Base-by-base conservation (phyloP, 1,140 invertebrate species). In the Drosophila kepulauana region DNA sequence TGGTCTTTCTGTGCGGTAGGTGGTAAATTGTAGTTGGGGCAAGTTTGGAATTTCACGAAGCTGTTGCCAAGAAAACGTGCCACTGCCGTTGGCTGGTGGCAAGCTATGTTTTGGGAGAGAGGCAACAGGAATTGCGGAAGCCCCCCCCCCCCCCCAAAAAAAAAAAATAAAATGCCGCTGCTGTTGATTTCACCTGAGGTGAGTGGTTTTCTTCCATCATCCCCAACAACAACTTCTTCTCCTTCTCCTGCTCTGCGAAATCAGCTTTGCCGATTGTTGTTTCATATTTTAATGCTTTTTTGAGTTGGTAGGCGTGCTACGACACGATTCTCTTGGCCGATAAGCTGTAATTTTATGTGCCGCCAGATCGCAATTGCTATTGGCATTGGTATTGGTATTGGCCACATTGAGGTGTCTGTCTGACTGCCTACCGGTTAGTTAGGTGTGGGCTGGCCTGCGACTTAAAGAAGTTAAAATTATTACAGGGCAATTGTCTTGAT, bases 231-330 rank as follows among this genome's bases (percentile, higher is more conserved):
- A 35, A 20, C 68, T 2, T 52, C 30, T 11, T 7, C 45, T 25
- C 45, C 56, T 30, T 3, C 48, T 15, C 20, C 61, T 48, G 16
- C 46, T 25, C 20, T 10, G 35, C 62, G 2, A 13, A n/a, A 15
- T 15, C 30, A n/a, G 51, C 46, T 52, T 25, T 57, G 57, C 78
- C 86, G 86, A 89, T 90, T 90, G 86, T 89, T 85, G 81, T 85
- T 89, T 90, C 81, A 89, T 90, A 90, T 90, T 89, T 90, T 88
- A 89, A 85, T 88, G 85, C 81, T 75, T 85, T 79, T 86, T 89
- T 85, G 85, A 88, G 85, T 81, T 75, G 85, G 86, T 85, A 65
- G 85, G 85, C 85, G 85, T 85, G 81, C 69, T 78, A 65, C 86
- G 81, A 90, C 85, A 89, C 85, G 85, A 89, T 90, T 89, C 86